Conservation (phyloP, 2,888 invertebrate species). For the Dysmachus trigonus region DNA sequence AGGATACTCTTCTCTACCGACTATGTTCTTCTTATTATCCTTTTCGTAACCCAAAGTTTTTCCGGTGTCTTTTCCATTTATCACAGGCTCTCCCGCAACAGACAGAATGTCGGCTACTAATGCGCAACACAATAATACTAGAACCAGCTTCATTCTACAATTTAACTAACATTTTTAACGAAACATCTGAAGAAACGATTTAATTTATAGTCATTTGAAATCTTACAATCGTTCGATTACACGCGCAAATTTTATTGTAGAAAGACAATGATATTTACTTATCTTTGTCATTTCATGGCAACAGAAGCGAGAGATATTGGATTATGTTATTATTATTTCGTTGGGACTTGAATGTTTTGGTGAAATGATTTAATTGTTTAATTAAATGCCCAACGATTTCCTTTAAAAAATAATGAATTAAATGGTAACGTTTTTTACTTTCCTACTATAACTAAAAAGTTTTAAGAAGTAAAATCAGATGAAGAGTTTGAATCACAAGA, state of each 20-base stretch:
- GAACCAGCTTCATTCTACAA: not conserved
- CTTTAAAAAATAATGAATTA: no score
- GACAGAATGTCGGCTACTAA: not conserved
- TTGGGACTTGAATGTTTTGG: not conserved
- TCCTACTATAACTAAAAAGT: no score
- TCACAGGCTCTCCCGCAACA: not conserved
- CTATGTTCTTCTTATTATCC: not conserved
- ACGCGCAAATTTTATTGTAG: not conserved
- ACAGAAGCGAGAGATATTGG: not conserved
- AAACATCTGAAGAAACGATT: not conserved
- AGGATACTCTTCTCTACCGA: not conserved
- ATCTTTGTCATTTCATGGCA: no score
- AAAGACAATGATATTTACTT: no score
- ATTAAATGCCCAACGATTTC: not conserved
- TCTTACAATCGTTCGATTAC: not conserved
- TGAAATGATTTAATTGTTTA: not conserved
- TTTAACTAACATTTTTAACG: not conserved
- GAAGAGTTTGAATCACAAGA: no score
- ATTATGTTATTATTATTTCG: not conserved
- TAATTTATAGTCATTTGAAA: not conserved
- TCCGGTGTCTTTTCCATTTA: not conserved
- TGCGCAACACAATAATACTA: not conserved
- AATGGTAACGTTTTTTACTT: no score
- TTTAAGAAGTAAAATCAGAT: no score
- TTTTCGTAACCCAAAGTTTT: not conserved